Evolutionary conservation across 1,140 invertebrate species (phyloP), one percentile per base, ranked within the genome.

Genomic region (Heliconius hewitsoni): DNA sequence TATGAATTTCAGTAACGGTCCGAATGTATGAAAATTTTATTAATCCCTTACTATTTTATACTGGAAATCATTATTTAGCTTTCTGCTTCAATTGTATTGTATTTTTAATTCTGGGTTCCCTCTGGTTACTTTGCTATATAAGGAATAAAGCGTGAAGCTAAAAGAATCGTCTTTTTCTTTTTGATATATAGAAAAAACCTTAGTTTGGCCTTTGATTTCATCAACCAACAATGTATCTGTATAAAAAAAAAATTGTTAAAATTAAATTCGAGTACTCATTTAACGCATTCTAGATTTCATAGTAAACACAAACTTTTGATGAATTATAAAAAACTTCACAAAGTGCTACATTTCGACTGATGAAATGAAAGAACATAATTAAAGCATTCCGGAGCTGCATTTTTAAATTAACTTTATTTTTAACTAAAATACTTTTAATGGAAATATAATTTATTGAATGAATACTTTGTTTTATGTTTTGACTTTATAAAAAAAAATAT

Each of bases 221-320:
- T 52, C 1, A 52, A 52, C 6, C 6, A 52, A 52, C 19, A 52
- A 8, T 52, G 8, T 52, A 52, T 8, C 18, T 19, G 1, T 19
- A 19, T 18, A 52, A 2, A 2, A 30, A 30, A 46, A 52, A 2
- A 52, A 18, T 52, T 52, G 1, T 52, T 19, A 52, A 16, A 52
- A 6, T 5, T 52, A 19, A 0, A 52, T 52, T 52, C 50, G 50
- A 52, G 50, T 52, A 52, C 13, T 52, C 16, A 19, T 19, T 52
- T 4, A 1, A 52, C 13, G 13, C 4, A 52, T 6, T 66, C 60
- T 66, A 66, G 60, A 11, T 13, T 66, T n/a, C 11, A 16, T 66
- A 66, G 60, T 66, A 66, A 66, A 27, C 3, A 66, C 23, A 66
- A 66, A 27, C 60, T 66, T 23, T 66, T 66, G 27, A 66, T 66